phyloP scores from a whole-genome alignment of 2,113 vertebrate genomes.

The Apodemus sylvaticus region DNA sequence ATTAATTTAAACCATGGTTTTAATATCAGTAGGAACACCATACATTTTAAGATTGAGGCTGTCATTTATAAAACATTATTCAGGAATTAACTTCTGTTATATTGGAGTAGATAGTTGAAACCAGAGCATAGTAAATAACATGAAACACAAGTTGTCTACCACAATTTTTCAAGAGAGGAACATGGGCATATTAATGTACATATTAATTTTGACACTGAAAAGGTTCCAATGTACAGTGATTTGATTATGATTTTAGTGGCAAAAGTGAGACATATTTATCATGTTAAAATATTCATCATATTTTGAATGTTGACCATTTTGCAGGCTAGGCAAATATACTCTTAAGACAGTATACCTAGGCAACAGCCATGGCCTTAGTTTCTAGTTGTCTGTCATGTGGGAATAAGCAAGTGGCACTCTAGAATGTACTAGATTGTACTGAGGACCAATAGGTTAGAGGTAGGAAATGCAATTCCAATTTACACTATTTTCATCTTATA shows the following conservation, averaged over 20 bases:
- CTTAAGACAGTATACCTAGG: not conserved
- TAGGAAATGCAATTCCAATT: not conserved
- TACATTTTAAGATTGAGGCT: not conserved
- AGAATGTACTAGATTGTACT: not conserved
- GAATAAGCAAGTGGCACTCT: too few relatives aligned
- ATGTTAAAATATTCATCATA: not conserved
- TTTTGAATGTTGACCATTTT: not conserved
- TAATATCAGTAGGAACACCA: not conserved
- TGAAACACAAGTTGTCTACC: not conserved
- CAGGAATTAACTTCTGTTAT: not conserved
- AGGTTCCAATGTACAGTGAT: not conserved
- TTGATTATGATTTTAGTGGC: not conserved
- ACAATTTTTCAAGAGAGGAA: not conserved
- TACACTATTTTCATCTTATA: not conserved
- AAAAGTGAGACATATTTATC: not conserved
- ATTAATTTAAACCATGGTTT: constrained; percentile 37
- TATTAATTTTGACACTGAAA: not conserved
- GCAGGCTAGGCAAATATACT: not conserved
- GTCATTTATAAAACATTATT: constrained; percentile 19
- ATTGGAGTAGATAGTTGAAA: not conserved
- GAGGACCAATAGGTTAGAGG: not conserved
- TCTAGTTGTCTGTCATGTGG: too few relatives aligned
- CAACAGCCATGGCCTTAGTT: not conserved
- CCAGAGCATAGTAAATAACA: not conserved
- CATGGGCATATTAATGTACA: not conserved